Evolutionary conservation across 2,888 invertebrate genomes (phyloP).

Genomic region (Acrocyrtus sp.): DNA sequence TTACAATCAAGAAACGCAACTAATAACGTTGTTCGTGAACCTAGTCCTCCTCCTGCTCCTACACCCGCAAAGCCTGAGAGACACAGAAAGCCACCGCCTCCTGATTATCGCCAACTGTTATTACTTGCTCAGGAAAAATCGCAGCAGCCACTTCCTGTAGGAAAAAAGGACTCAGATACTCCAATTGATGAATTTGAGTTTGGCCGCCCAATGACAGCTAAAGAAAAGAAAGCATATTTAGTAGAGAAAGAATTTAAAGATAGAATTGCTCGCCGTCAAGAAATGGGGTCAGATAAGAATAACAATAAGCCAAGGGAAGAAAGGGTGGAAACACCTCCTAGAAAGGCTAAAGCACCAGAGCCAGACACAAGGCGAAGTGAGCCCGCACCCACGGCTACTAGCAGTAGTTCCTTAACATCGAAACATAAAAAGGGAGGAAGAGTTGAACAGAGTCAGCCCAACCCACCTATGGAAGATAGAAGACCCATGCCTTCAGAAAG

Average conservation of each 20-base stretch:
- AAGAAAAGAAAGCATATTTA: slow-evolving; percentile 79
- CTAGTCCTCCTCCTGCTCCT: background rate
- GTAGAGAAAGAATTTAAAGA: slow-evolving; percentile 75
- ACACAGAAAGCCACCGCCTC: slow-evolving; percentile 73
- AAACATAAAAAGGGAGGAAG: no score
- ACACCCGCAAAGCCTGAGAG: slow-evolving; percentile 68
- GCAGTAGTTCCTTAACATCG: no score
- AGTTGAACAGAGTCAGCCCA: no score
- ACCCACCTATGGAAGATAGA: no score
- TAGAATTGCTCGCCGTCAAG: slow-evolving; percentile 59
- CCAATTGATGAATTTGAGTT: slow-evolving; percentile 66
- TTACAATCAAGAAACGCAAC: slow-evolving; percentile 20
- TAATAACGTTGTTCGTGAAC: slow-evolving; percentile 65
- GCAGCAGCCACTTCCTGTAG: slow-evolving; percentile 44
- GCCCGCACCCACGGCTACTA: no score
- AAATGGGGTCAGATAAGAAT: slow-evolving; percentile 51
- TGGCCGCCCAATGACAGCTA: slow-evolving; percentile 82
- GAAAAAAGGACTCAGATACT: slow-evolving; percentile 28
- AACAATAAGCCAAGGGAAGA: slow-evolving; percentile 31
- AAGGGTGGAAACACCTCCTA: slow-evolving; percentile 5
- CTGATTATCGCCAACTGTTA: slow-evolving; percentile 82
- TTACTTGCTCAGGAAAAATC: slow-evolving; percentile 68
- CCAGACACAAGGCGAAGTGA: background rate
- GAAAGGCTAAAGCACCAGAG: slow-evolving; percentile 12
- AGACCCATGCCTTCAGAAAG: no score